Evolutionary conservation across 2,113 vertebrate genomes (phyloP).

Genomic region (Epinephelus moara): DNA sequence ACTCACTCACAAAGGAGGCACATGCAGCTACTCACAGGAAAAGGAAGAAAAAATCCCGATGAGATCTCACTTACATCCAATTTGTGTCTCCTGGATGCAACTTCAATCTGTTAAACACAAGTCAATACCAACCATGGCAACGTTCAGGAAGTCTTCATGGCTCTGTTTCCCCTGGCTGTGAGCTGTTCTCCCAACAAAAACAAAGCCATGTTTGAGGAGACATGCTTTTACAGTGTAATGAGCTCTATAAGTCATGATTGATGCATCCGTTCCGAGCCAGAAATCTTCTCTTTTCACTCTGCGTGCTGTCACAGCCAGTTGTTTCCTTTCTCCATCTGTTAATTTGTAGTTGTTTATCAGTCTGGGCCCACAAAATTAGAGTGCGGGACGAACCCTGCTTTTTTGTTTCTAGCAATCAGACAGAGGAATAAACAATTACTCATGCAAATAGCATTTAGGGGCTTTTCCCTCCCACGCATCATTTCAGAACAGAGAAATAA

Average conservation of each 20-base stretch:
- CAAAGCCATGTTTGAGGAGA: constrained; percentile 21
- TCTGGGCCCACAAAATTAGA: constrained; percentile 41
- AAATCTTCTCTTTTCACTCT: constrained; percentile 30
- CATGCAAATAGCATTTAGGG: constrained; percentile 61
- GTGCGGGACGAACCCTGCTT: constrained; percentile 18
- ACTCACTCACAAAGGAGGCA: constrained; percentile 53
- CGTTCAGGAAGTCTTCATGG: constrained; percentile 23
- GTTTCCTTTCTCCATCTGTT: constrained; percentile 26
- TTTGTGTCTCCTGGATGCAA: constrained; percentile 58
- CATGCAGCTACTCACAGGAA: constrained; percentile 32
- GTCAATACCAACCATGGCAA: constrained; percentile 16
- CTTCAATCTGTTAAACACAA: constrained; percentile 28
- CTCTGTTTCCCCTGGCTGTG: constrained; percentile 23
- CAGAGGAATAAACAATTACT: constrained; percentile 52
- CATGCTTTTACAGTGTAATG: constrained; percentile 24
- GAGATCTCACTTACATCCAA: constrained; percentile 67
- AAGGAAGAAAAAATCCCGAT: constrained; percentile 13
- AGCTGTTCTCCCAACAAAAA: constrained; percentile 33
- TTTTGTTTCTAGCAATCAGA: constrained; percentile 51
- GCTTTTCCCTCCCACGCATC: constrained; percentile 16
- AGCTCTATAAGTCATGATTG: constrained; percentile 45
- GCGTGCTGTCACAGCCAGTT: constrained; percentile 15
- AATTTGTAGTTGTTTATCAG: constrained; percentile 51
- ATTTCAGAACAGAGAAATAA: constrained; percentile 39
- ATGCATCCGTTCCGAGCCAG: constrained; percentile 37